Conservation (phyloP, 1,140 invertebrate genomes). For the Trachymyrmex septentrionalis region DNA sequence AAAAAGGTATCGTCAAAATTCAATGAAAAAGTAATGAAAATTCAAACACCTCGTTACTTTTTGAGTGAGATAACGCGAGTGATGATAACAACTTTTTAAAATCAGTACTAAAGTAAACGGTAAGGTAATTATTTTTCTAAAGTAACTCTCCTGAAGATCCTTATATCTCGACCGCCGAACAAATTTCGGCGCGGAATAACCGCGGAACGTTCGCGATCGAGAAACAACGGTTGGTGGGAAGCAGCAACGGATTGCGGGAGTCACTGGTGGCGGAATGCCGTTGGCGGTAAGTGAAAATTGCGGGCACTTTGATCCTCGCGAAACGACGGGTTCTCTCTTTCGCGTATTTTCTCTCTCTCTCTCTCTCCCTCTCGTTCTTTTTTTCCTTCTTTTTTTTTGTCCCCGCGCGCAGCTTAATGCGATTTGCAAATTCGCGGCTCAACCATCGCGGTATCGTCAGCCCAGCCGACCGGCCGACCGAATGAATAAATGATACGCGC, state of each 20-base stretch:
- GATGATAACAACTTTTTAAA: no score
- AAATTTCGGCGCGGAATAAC: slow-evolving; percentile 2
- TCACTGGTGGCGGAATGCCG: slow-evolving; percentile 16
- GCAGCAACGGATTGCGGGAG: slow-evolving; percentile 19
- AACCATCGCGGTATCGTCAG: slow-evolving; percentile 61
- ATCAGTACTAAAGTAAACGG: no score
- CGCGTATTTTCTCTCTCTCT: not conserved
- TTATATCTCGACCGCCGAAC: not conserved
- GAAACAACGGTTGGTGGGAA: slow-evolving; percentile 30
- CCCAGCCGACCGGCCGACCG: slow-evolving; percentile 63
- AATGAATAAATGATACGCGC: slow-evolving; percentile 84
- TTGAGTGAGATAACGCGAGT: no score
- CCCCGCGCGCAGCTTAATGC: slow-evolving; percentile 72
- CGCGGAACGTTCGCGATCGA: not conserved
- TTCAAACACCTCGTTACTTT: no score
- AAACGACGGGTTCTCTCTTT: slow-evolving; percentile 21
- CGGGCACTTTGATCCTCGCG: slow-evolving; percentile 66
- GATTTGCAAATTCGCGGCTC: slow-evolving; percentile 79
- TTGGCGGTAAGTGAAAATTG: slow-evolving; percentile 68
- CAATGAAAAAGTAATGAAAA: no score
- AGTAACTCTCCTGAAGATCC: not conserved
- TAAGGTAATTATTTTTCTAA: no score
- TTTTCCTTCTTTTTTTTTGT: slow-evolving; percentile 1
- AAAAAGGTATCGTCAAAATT: no score
- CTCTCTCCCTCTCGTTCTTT: not conserved